Base-by-base conservation (phyloP, 2,888 invertebrate species). In the Ornithoptera alexandrae region DNA sequence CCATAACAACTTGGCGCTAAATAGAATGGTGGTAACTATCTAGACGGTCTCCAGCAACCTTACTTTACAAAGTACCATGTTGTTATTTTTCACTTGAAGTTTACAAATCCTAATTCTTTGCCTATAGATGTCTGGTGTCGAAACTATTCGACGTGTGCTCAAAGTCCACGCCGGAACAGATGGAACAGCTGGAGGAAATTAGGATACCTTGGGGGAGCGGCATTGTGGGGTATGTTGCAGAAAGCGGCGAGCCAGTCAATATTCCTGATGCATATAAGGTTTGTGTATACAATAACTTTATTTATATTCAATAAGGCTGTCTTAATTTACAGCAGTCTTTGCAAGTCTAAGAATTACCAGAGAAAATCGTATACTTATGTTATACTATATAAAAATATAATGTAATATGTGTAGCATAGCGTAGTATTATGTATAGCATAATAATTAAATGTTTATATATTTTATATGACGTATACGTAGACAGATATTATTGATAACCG, bases 221-320 rank as follows among this genome's bases (percentile, higher is more conserved):
- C 69, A 98, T 98, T 81, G 98, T 98, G 56, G 98, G 98, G 18
- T 97, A 97, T 88, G 98, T 98, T 61, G 98, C 98, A 22, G 96
- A 97, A 84, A 97, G 97, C 82, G 98, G 98, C 68, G 97, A 97
- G 83, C 95, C 97, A 17, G 97, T 98, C 83, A 98, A 98, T 92
- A 98, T 98, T 87, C 97, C 97, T 71, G 98, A 98, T 88, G 98
- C 98, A 68, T 98, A 98, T 90, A 95, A 98, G 96, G 97, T 96
- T 82, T 84, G 82, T 72, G 73, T 67, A 17, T 4, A 42, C 30
- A 42, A 12, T 20, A 15, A 17, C 10, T 22, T 24, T 18, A 18
- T 24, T 62, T 62, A 15, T 62, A 30, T 53, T n/a, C 30, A 24
- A 62, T 17, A 15, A 15, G 7, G 8, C 39, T 6, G 4, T 3